A percentile compares a stretch with the other conserved stretches of the same genome.
Evolutionary conservation across 64 coral and sea anemone species (phyloP).

Genomic region (Acropora yongei): DNA sequence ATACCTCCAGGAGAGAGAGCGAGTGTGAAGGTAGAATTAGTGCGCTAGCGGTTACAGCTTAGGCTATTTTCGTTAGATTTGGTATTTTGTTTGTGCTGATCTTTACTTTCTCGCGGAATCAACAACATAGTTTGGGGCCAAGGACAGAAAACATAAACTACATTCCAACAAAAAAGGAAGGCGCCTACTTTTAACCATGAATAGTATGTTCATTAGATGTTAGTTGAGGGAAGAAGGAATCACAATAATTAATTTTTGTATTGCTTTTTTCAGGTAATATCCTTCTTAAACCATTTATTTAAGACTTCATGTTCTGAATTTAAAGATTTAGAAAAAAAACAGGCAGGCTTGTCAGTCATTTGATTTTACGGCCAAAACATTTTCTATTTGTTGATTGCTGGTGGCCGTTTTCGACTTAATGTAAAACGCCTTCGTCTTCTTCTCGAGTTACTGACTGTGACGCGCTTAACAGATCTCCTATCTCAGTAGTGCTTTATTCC

Average conservation of each 20-base stretch:
- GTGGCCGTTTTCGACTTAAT: background rate
- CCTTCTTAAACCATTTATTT: background rate
- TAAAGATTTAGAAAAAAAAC: background rate
- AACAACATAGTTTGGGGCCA: background rate
- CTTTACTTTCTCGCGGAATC: background rate
- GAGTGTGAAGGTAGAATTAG: background rate
- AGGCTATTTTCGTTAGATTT: background rate
- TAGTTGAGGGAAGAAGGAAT: too few species aligned
- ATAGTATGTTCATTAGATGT: background rate
- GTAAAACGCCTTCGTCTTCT: background rate
- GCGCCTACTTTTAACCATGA: background rate
- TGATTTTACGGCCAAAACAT: slow-evolving; percentile 26
- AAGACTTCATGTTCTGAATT: background rate
- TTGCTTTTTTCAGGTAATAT: background rate
- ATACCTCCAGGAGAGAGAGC: background rate
- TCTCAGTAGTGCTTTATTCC: background rate
- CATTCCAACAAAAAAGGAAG: background rate
- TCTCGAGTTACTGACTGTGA: background rate
- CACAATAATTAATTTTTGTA: too few species aligned
- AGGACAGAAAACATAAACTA: background rate
- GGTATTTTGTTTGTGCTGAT: slow-evolving; percentile 10
- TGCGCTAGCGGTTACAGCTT: background rate
- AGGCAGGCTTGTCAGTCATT: background rate
- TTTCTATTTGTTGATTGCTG: slow-evolving; percentile 7
- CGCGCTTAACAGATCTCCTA: background rate